Base-by-base conservation (phyloP, 2,888 invertebrate species). In the Leptinotarsa juncta region DNA sequence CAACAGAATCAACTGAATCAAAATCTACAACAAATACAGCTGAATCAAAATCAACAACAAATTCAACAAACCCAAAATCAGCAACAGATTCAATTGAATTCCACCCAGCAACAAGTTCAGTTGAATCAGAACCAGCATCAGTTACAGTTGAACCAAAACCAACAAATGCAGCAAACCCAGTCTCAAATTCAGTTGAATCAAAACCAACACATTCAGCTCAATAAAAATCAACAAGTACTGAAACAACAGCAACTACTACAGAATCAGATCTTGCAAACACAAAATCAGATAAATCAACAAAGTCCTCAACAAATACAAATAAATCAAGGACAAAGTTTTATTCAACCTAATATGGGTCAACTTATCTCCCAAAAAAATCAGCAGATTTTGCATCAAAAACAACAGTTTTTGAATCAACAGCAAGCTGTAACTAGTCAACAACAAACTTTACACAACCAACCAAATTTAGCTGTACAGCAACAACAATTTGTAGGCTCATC, bases 371-470 rank as follows among this genome's bases (percentile, higher is more conserved):
- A 81, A 62, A 79, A 81, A 62, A 76, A 78, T 71, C 81, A 81
- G 51, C 82, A 81, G 69, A 70, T 79, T 42, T 69, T 81, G 53
- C 82, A 81, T 76, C 83, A 82, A 50, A 80, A 80, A 77, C 81
- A 80, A 69, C 80, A 80, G 53, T 75, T 79, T 49, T 67, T 81
- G 26, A 78, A 75, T 67, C 80, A 80, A 73, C 81, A 80, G 65
- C 76, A 76, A 70, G 51, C 75, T 15, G 78, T 70, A n/a, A 71
- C 79, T 15, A 78, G 78, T n/a, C 82, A 82, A 70, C 89, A 89
- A 53, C 88, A 89, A n/a, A 88, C 90, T 23, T 89, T 90, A 80
- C 90, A 90, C 83, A 89, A 89, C 42, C 90, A 90, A 74, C 89
- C 89, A 0, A 90, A 90, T 81, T 88, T 83, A 74, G 77, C 81